Percentiles rank a stretch among this genome's conserved stretches.
These are phyloP conservation scores for Craseonycteris thonglongyai DNA, from an alignment of 2,113 vertebrate species.

Conservation along the genomic window DNA sequence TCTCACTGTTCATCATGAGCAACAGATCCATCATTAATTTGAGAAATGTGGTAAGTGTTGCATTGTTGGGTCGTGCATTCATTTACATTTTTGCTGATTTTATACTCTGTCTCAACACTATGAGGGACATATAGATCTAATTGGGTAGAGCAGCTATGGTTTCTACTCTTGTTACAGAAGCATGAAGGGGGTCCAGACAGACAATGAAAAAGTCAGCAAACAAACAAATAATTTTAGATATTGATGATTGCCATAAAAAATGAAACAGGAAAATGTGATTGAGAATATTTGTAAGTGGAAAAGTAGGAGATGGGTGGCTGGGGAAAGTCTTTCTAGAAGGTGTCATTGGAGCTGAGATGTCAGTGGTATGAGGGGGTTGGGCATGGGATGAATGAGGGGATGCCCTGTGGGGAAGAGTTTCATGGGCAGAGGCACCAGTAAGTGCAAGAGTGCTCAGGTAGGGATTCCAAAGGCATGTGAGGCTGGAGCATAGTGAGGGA, in stretches of 20 bases:
- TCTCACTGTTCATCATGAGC: background rate
- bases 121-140: background rate
- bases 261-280: background rate
- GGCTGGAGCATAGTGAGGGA: background rate
- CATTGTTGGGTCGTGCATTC: background rate
- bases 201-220: background rate
- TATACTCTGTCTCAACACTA: background rate
- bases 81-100: background rate
- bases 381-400: background rate
- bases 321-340: background rate
- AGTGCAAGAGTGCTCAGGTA: background rate
- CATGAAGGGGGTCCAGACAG: background rate
- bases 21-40: background rate
- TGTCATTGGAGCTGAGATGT: background rate
- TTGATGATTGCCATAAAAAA: background rate
- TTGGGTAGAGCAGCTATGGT: background rate
- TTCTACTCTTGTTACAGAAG: background rate
- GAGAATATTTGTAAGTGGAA: background rate
- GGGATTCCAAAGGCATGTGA: background rate
- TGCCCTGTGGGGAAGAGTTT: background rate
- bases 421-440: background rate
- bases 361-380: background rate
- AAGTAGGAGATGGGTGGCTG: background rate
- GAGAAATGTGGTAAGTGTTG: background rate
- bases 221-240: background rate